These are phyloP conservation scores for Danio tinwini DNA, from an alignment of 2,797 vertebrate genomes.

Conservation along the genomic window DNA sequence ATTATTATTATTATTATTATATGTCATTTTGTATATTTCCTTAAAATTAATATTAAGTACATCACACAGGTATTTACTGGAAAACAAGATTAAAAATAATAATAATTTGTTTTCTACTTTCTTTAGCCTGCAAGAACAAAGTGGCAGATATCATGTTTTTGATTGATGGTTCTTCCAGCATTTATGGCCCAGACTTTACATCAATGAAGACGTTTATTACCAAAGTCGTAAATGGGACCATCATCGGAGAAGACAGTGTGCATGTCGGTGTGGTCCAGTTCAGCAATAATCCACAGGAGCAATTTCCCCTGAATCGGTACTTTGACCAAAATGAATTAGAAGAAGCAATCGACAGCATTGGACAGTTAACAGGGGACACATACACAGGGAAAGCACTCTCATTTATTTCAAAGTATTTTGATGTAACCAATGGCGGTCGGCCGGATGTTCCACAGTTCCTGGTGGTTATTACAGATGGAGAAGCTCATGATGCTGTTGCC, in stretches of 20 bases:
- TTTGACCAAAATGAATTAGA: conserved; percentile 61
- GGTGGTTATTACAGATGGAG: conserved; percentile 85
- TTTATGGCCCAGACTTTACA: conserved; percentile 66
- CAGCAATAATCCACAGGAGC: conserved; percentile 62
- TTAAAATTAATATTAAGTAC: not conserved
- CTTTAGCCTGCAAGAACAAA: conserved; percentile 77
- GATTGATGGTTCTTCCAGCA: conserved; percentile 82
- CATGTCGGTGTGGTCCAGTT: conserved; percentile 84
- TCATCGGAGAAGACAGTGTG: conserved; percentile 74
- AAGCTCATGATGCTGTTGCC: conserved; percentile 77
- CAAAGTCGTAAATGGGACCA: conserved; percentile 72
- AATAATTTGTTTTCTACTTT: conserved; percentile 27
- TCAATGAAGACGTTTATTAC: conserved; percentile 80
- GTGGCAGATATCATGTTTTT: conserved; percentile 82
- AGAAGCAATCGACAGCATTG: conserved; percentile 63
- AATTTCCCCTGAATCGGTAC: conserved; percentile 76
- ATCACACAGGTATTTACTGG: not conserved
- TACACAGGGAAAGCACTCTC: conserved; percentile 78
- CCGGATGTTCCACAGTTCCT: conserved; percentile 75
- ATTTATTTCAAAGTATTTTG: conserved; percentile 62
- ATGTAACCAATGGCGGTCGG: conserved; percentile 65
- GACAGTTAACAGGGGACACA: conserved; percentile 67
- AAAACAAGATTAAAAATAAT: not conserved
- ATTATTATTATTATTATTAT: no score
- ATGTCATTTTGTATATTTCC: no score